Evolutionary conservation across 2,797 vertebrate species (phyloP).

Genomic region (Thalassophryne amazonica): DNA sequence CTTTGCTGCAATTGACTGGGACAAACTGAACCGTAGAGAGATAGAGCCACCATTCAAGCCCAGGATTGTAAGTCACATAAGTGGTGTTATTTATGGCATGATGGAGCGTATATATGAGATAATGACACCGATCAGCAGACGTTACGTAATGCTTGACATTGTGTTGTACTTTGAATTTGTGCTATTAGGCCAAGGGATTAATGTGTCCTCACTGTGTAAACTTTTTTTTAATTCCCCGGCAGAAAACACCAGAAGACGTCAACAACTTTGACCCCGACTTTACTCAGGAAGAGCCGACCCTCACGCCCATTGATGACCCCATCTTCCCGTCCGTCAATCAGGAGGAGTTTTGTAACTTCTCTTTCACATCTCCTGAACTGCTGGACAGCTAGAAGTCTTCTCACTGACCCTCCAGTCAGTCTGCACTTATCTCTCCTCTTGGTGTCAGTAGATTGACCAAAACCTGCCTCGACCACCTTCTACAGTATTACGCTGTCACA

Average conservation of each 20-base stretch:
- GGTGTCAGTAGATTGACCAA: not conserved
- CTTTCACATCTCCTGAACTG: constrained; percentile 88
- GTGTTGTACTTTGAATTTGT: not conserved
- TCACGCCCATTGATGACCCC: constrained; percentile 92
- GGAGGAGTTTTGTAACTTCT: constrained; percentile 96
- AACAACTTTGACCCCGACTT: constrained; percentile 99
- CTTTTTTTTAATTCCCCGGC: constrained; percentile 19
- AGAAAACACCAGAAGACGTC: constrained; percentile 95
- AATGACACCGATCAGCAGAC: not conserved
- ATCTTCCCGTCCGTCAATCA: constrained; percentile 89
- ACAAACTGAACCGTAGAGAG: constrained; percentile 86
- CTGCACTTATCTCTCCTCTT: not conserved
- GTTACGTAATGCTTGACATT: not conserved
- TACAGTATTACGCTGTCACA: constrained; percentile 11
- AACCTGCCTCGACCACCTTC: not conserved
- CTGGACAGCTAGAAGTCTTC: constrained; percentile 40
- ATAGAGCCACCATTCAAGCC: constrained; percentile 95
- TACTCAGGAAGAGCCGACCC: constrained; percentile 91
- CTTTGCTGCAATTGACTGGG: constrained; percentile 90
- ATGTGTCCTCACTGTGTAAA: not conserved
- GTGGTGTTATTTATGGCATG: not conserved
- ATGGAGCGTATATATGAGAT: not conserved
- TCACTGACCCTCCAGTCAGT: not conserved
- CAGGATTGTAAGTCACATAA: constrained; percentile 85
- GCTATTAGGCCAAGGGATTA: not conserved